These are phyloP conservation scores for Odontomachus brunneus DNA, from an alignment of 1,140 invertebrate species.

Conservation along the genomic window DNA sequence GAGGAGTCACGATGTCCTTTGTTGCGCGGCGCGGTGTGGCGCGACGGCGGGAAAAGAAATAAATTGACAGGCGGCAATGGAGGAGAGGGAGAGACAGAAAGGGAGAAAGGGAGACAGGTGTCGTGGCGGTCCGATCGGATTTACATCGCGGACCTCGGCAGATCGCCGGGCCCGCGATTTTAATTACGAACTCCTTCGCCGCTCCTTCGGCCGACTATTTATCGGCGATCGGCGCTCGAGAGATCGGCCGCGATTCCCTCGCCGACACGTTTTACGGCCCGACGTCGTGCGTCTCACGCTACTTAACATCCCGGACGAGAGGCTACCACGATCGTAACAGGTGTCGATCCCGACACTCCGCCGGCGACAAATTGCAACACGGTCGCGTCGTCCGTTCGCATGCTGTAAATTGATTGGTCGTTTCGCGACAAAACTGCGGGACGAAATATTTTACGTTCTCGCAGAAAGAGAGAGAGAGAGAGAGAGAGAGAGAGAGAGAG, in stretches of 20 bases:
- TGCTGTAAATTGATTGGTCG: conserved; percentile 44
- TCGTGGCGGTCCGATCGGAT: conserved; percentile 17
- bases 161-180: conserved; percentile 31
- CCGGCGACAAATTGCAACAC: conserved; percentile 54
- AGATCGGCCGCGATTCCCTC: conserved; percentile 4
- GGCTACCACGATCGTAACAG: conserved; percentile 49
- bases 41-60: not conserved
- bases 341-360: conserved; percentile 54
- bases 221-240: too few relatives aligned
- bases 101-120: conserved; percentile 24
- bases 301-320: conserved; percentile 53
- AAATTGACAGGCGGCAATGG: conserved; percentile 1
- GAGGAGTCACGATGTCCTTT: not conserved
- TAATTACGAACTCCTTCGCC: conserved; percentile 32
- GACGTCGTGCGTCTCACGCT: conserved; percentile 42
- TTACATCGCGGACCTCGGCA: conserved; percentile 37
- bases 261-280: conserved; percentile 32
- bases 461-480: not conserved
- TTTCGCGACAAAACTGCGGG: conserved; percentile 48
- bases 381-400: conserved; percentile 39
- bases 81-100: too few relatives aligned
- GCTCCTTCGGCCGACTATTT: conserved; percentile 23
- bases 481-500: too few relatives aligned
- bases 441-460: conserved; percentile 43
- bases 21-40: not conserved